Percentiles rank a stretch among this genome's conserved stretches.
Conservation (phyloP, 2,888 invertebrate genomes). For the Orchesellides sinensis region DNA sequence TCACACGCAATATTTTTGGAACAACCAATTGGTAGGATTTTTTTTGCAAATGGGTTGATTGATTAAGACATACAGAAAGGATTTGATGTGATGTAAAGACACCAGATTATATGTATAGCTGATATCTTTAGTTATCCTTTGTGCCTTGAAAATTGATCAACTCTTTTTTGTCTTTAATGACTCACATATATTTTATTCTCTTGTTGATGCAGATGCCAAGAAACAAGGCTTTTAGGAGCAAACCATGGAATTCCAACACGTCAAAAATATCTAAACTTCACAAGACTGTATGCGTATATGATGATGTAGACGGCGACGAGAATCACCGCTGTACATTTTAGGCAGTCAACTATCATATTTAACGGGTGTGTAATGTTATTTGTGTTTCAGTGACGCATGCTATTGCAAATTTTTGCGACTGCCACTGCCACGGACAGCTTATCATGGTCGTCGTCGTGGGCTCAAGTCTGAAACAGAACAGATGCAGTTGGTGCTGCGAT, state of each 20-base stretch:
- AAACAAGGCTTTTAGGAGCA: constrained; percentile 42
- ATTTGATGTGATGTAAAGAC: no score
- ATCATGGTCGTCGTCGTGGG: background rate
- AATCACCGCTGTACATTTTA: no score
- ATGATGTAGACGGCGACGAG: background rate
- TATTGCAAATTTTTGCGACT: constrained; percentile 33
- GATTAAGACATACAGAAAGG: no score
- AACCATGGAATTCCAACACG: constrained; percentile 46
- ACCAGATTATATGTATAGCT: no score
- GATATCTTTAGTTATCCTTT: no score
- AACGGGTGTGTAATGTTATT: background rate
- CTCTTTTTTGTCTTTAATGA: no score
- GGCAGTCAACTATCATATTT: constrained; percentile 19
- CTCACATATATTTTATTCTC: no score
- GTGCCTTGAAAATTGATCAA: no score
- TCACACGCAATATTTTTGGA: no score
- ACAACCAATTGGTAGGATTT: no score
- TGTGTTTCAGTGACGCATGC: constrained; percentile 44
- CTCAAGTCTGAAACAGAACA: background rate
- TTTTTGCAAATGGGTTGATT: no score
- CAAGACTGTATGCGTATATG: background rate
- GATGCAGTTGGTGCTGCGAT: background rate
- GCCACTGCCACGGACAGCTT: constrained; percentile 30
- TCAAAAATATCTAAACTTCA: constrained; percentile 36
- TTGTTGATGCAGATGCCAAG: constrained; percentile 38